A percentile compares a stretch with the other conserved stretches of the same genome.
Conservation (phyloP, 2,797 vertebrate species). For the Schizothorax lantsangensis region DNA sequence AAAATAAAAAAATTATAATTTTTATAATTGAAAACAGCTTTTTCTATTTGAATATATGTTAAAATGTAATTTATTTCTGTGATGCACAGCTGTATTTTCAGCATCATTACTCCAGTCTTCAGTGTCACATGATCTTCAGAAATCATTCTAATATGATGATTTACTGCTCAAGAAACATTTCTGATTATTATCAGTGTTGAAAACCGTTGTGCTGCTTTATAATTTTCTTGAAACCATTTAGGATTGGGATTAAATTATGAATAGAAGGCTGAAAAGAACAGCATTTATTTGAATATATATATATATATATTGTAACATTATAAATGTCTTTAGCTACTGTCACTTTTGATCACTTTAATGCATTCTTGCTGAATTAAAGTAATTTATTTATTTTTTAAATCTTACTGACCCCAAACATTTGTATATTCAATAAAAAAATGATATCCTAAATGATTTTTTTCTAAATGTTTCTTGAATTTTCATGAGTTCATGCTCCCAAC, state of each 20-base stretch:
- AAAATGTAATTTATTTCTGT: neutral
- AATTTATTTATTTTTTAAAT: too few relatives aligned
- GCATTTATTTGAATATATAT: neutral
- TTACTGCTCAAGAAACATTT: neutral
- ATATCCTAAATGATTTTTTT: too few relatives aligned
- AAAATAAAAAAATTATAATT: too few relatives aligned
- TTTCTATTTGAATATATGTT: neutral
- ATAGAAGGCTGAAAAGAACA: neutral
- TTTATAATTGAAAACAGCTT: too few relatives aligned
- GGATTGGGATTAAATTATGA: neutral
- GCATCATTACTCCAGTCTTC: neutral
- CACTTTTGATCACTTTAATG: neutral
- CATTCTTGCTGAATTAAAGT: neutral
- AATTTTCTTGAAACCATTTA: neutral
- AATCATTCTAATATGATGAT: neutral
- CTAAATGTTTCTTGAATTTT: too few relatives aligned
- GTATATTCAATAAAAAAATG: neutral
- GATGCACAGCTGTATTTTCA: neutral
- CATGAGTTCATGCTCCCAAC: neutral
- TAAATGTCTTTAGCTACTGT: neutral
- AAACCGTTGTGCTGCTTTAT: neutral
- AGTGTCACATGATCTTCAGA: neutral
- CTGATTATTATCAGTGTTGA: neutral
- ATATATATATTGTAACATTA: too few relatives aligned
- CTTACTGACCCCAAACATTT: too few relatives aligned